Percentiles rank a stretch among this genome's conserved stretches.
Conservation (phyloP, 2,797 vertebrate species). For the Eulemur coronatus region DNA sequence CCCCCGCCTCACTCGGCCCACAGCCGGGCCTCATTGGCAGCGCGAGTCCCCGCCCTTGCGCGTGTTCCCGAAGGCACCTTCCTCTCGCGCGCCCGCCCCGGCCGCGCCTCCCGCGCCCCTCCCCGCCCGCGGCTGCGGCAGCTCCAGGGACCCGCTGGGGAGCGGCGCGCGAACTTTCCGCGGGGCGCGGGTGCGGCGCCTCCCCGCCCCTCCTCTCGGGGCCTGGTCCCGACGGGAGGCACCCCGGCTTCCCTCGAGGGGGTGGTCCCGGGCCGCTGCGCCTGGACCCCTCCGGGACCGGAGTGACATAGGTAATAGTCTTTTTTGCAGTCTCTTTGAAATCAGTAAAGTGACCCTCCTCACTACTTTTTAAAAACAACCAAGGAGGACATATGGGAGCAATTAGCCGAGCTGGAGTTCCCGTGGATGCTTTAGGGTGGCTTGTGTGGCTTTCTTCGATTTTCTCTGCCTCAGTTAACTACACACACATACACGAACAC, state of each 20-base stretch:
- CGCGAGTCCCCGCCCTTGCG: slow-evolving; percentile 73
- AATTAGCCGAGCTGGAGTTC: slow-evolving; percentile 75
- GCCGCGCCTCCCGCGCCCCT: slow-evolving; percentile 67
- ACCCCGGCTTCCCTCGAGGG: not conserved
- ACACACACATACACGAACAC: not conserved
- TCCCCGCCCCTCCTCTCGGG: not conserved
- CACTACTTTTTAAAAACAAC: slow-evolving; percentile 51
- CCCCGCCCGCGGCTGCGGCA: not conserved
- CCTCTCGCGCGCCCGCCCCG: slow-evolving; percentile 64
- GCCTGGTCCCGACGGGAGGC: not conserved
- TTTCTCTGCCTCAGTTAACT: slow-evolving; percentile 40
- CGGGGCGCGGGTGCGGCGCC: not conserved
- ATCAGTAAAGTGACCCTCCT: slow-evolving; percentile 25
- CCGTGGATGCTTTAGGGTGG: slow-evolving; percentile 58
- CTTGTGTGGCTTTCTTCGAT: slow-evolving; percentile 61
- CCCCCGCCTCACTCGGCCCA: slow-evolving; percentile 61
- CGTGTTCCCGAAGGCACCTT: slow-evolving; percentile 79
- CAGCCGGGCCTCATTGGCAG: slow-evolving; percentile 71
- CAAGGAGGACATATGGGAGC: slow-evolving; percentile 73
- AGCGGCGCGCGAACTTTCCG: slow-evolving; percentile 28
- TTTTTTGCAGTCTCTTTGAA: not conserved
- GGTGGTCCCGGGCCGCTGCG: not conserved
- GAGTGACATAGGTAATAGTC: not conserved
- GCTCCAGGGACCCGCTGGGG: not conserved
- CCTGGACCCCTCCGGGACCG: not conserved